Percentiles rank a stretch among this genome's conserved stretches.
phyloP scores from a whole-genome alignment of 2,797 vertebrate genomes.

The Rhinella marina region DNA sequence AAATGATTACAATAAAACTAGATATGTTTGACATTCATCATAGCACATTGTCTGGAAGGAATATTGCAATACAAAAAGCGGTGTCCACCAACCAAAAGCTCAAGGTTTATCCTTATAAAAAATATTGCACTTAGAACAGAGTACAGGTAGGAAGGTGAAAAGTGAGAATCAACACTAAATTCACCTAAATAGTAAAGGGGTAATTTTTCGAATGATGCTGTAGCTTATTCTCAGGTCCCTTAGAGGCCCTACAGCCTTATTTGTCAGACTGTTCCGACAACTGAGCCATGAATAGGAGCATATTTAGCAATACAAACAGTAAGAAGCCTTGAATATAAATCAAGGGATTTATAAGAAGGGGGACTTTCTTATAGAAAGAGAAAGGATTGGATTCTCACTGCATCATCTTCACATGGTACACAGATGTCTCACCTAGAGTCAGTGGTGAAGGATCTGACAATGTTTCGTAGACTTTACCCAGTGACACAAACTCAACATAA shows the following conservation, averaged over 20 bases:
- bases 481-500: background rate
- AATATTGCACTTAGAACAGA: conserved; percentile 46
- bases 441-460: background rate
- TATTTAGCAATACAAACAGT: background rate
- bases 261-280: background rate
- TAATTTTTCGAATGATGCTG: background rate
- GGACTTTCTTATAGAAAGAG: background rate
- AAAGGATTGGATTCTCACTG: background rate
- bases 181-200: background rate
- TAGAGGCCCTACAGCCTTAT: background rate
- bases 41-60: conserved; percentile 59
- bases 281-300: background rate
- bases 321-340: background rate
- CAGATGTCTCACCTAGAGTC: background rate
- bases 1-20: conserved; percentile 61
- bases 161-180: background rate
- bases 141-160: background rate
- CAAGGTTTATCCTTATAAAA: background rate
- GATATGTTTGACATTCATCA: conserved; percentile 65
- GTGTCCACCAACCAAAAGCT: conserved; percentile 8
- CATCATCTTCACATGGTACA: background rate
- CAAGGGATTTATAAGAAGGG: background rate
- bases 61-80: conserved; percentile 27
- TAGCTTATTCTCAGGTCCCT: background rate
- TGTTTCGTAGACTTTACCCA: background rate